Base-by-base conservation (phyloP, 2,113 vertebrate species). In the Diphyllodes magnificus region DNA sequence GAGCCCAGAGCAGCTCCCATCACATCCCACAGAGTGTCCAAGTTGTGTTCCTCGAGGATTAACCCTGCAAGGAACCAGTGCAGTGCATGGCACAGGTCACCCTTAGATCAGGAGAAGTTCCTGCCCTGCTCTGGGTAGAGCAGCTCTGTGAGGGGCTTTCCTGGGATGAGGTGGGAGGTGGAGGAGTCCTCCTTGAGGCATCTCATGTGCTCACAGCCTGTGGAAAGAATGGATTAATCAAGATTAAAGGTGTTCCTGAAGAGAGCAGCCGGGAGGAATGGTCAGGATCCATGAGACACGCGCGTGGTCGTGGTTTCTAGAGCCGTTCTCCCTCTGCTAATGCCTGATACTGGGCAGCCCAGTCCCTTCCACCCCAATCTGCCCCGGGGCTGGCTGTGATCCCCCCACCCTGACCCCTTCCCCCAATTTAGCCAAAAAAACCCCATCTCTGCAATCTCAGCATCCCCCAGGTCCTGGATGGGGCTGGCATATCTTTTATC, bases 221-320 rank as follows among this genome's bases (percentile, higher is more conserved):
- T n/a, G 80, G 53, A 40, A 76, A 72, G 54, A n/a, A 42, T 2
- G 54, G 50, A 20, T 82, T 33, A 1, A 51, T 21, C 59, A 17
- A 11, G 63, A 21, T 60, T 20, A 56, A 37, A 76, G 28, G 11
- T 8, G 9, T 28, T 73, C 30, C 64, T 84, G 63, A 4, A 10
- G n/a, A 15, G 69, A 56, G 44, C 35, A 68, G 35, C 21, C 0
- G 0, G 47, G 40, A 71, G 45, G 30, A 47, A 19, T 0, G 2
- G 17, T 44, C 40, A 64, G 82, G 54, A 57, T 42, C 28, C 25
- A 2, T 1, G 56, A 66, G 39, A 25, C 6, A 2, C 0, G 0
- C 17, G 63, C 0, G 0, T 75, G 75, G 33, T 15, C 37, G 49
- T 42, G 61, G 35, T 61, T 91, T 63, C 76, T 39, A 79, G 35